Evolutionary conservation across 2,113 vertebrate genomes (phyloP).

Genomic region (Ovibos moschatus): DNA sequence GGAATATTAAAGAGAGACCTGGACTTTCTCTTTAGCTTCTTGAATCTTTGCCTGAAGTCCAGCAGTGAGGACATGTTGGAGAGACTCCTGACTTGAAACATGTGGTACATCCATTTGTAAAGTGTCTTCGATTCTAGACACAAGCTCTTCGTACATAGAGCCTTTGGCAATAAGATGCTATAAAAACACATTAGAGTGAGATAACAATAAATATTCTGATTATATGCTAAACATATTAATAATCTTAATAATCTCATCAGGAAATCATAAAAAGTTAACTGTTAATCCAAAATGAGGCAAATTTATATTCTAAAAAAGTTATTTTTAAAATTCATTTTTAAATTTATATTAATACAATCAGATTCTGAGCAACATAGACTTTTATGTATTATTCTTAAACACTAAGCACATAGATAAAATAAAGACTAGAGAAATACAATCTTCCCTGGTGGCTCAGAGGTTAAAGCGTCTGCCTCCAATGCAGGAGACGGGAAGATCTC

Average conservation of each 20-base stretch:
- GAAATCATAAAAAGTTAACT: neutral
- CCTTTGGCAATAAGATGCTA: slow-evolving; percentile 88
- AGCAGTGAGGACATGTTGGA: slow-evolving; percentile 80
- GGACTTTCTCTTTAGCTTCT: slow-evolving; percentile 84
- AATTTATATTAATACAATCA: neutral
- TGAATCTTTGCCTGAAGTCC: slow-evolving; percentile 85
- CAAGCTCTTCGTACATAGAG: slow-evolving; percentile 85
- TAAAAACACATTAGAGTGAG: slow-evolving; percentile 30
- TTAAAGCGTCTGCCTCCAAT: no score
- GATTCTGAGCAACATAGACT: neutral
- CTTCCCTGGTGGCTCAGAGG: no score
- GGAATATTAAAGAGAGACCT: slow-evolving; percentile 78
- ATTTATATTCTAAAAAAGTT: neutral
- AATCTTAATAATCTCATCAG: neutral
- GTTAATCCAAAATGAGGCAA: neutral
- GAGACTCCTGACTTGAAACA: slow-evolving; percentile 80
- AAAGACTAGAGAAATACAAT: neutral
- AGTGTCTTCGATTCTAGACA: slow-evolving; percentile 87
- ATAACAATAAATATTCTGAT: neutral
- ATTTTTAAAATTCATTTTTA: neutral
- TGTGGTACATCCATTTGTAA: slow-evolving; percentile 83
- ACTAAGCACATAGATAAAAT: neutral
- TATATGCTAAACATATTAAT: neutral
- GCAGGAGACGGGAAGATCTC: no score
- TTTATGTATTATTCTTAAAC: neutral